Conservation (phyloP, 2,888 invertebrate species). For the Cheilosia variabilis region DNA sequence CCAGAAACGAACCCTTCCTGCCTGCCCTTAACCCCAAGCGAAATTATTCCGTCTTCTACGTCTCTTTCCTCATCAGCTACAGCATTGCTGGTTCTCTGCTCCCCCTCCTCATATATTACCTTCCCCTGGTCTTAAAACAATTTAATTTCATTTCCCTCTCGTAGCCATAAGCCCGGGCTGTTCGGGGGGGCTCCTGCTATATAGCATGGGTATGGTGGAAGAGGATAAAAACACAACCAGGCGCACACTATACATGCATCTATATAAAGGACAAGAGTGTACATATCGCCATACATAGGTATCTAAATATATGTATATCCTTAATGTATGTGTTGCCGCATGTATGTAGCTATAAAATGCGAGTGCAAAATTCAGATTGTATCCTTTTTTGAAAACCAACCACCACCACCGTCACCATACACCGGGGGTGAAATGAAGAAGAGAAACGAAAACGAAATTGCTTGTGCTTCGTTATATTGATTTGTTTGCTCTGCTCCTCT, state of each 20-base stretch:
- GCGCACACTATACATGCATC: constrained; percentile 47
- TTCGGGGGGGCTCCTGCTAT: background rate
- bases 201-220: constrained; percentile 6
- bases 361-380: constrained; percentile 76
- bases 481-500: constrained; percentile 62
- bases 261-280: constrained; percentile 6
- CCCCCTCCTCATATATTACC: constrained; percentile 67
- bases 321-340: constrained; percentile 35
- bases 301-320: constrained; percentile 19
- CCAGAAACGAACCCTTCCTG: constrained; percentile 46
- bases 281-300: constrained; percentile 29
- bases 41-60: constrained; percentile 68
- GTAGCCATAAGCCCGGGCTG: constrained; percentile 58
- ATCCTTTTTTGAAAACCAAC: constrained; percentile 73
- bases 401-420: constrained; percentile 13
- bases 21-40: constrained; percentile 72
- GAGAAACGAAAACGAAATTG: constrained; percentile 75
- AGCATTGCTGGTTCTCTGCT: constrained; percentile 21
- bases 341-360: constrained; percentile 43
- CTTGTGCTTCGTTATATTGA: constrained; percentile 71
- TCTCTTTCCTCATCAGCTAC: constrained; percentile 42
- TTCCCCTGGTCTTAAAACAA: constrained; percentile 71
- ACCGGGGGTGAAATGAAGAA: constrained; percentile 46
- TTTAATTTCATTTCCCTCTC: constrained; percentile 76
- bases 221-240: constrained; percentile 67